phyloP scores from a whole-genome alignment of 2,797 vertebrate species.

The Coracias cyanogaster region DNA sequence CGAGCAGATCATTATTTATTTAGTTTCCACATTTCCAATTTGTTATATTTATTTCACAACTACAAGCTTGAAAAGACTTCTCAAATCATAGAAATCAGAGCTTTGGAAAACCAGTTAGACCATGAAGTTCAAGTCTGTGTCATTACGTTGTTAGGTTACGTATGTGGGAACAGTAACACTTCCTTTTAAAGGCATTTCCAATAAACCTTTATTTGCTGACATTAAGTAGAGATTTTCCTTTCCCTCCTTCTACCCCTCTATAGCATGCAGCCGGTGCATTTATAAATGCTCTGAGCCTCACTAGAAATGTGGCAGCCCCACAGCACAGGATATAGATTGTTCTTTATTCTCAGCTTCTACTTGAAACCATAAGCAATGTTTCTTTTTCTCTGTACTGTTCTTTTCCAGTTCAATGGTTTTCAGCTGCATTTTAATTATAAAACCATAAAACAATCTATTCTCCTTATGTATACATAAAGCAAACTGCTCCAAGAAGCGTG shows the following conservation, averaged over 20 bases:
- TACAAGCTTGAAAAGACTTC: slow-evolving; percentile 1
- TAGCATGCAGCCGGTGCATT: background rate
- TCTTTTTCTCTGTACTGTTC: background rate
- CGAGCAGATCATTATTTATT: slow-evolving; percentile 36
- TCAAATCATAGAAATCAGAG: background rate
- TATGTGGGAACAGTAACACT: background rate
- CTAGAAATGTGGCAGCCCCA: background rate
- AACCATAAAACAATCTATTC: background rate
- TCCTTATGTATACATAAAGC: background rate
- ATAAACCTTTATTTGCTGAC: background rate
- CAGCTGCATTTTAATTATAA: slow-evolving; percentile 40
- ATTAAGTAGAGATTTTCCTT: background rate
- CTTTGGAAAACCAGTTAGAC: background rate
- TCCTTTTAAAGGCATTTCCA: background rate
- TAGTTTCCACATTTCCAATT: slow-evolving; percentile 7
- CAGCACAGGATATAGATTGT: background rate
- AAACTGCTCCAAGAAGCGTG: background rate
- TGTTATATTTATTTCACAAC: slow-evolving; percentile 37
- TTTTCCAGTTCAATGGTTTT: slow-evolving; percentile 32
- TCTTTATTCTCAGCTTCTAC: background rate
- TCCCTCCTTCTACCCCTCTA: background rate
- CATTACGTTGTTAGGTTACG: background rate
- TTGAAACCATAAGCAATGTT: background rate
- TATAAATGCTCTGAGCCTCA: background rate
- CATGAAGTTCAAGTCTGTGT: background rate